These are phyloP conservation scores for Takifugu ocellatus DNA, from an alignment of 2,797 vertebrate genomes.

Conservation along the genomic window DNA sequence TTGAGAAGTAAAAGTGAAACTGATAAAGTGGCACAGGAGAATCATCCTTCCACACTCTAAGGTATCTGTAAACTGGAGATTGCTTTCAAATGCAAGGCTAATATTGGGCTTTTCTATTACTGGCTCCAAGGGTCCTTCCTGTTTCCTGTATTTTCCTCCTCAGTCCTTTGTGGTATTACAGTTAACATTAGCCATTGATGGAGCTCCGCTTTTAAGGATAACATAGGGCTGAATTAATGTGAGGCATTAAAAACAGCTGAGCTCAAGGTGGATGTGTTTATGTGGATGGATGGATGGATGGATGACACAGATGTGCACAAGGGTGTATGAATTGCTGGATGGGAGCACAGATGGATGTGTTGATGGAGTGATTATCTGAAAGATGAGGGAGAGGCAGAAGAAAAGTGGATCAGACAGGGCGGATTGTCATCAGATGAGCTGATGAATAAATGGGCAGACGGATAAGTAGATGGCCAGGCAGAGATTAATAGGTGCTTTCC, in stretches of 20 bases:
- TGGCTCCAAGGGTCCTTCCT: no score
- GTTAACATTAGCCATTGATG: constrained; percentile 31
- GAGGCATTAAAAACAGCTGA: constrained; percentile 37
- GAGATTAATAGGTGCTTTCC: constrained; percentile 66
- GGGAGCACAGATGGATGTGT: constrained; percentile 63
- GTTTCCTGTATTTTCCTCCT: no score
- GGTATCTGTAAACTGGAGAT: no score
- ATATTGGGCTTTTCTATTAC: no score
- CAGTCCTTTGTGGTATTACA: constrained; percentile 26
- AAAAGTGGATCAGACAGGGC: constrained; percentile 48
- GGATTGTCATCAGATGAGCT: constrained; percentile 64
- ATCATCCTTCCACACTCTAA: no score
- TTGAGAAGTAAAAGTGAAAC: neutral
- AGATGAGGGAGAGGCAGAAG: constrained; percentile 57
- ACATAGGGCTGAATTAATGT: constrained; percentile 15
- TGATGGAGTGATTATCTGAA: constrained; percentile 70
- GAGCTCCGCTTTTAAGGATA: constrained; percentile 22
- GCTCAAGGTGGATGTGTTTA: constrained; percentile 27
- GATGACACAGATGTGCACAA: constrained; percentile 59
- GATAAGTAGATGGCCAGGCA: constrained; percentile 52
- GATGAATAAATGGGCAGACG: constrained; percentile 68
- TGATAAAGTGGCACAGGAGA: no score
- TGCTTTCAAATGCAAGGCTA: no score
- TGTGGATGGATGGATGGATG: constrained; percentile 61
- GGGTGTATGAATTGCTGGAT: constrained; percentile 62